Base-by-base conservation (phyloP, 2,888 invertebrate species). In the Tineola bisselliella region DNA sequence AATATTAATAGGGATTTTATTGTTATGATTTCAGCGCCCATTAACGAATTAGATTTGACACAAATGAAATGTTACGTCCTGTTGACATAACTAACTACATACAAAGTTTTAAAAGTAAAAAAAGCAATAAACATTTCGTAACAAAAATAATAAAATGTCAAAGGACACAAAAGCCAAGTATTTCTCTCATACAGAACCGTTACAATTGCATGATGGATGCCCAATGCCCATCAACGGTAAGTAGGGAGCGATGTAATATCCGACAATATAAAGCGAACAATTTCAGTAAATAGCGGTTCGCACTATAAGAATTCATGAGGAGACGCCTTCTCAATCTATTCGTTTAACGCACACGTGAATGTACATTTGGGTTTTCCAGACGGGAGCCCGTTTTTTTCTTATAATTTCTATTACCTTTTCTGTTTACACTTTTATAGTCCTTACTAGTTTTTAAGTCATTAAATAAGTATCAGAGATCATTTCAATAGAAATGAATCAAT, bases 201-300 rank as follows among this genome's bases (percentile, higher is more conserved):
- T 54, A 25, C 54, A 10, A 25, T 54, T n/a, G 8, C 12, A 25
- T 54, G 54, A 54, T 54, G 54, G 54, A 54, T 54, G 19, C 19
- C 54, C 54, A 54, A 54, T 54, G 19, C 19, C 54, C 54, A 54
- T 54, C 54, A 54, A 25, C 54, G 5, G 54, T 54, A 54, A 54
- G 54, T 54, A 25, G 54, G 54, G 54, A 11, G 8, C 25, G 10
- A 25, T 19, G 48, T 48, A 48, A 48, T 48, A 48, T 54, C 18
- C 54, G 15, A 17, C 18, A 13, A 25, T 54, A 54, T 54, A 54
- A 54, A 54, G 25, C 54, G 25, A 54, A 13, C 54, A 18, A 54
- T 54, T 54, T n/a, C 54, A 12, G 17, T 10, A 10, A 54, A 54
- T 25, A n/a, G 25, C 12, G 19, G 18, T 54, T 54, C 54, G 25